phyloP scores from a whole-genome alignment of 2,888 invertebrate genomes.

The Herminia tarsipennalis region DNA sequence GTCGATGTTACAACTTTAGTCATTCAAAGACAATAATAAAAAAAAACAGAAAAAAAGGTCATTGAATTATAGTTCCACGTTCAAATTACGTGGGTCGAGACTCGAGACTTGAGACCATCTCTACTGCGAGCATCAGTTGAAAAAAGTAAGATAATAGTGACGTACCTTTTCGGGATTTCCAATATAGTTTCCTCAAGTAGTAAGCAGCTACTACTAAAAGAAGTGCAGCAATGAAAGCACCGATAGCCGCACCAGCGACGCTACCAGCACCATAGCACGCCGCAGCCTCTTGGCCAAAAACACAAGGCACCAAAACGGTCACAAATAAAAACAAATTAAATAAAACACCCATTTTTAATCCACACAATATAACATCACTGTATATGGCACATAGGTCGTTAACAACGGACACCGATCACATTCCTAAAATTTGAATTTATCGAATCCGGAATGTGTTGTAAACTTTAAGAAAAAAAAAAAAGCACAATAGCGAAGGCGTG shows the following conservation, averaged over 20 bases:
- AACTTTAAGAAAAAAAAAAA: constrained; percentile 45
- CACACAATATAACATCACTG: constrained; percentile 66
- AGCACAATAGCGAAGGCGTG: constrained; percentile 50
- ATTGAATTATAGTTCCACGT: constrained; percentile 21
- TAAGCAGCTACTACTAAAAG: constrained; percentile 85
- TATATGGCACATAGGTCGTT: constrained; percentile 77
- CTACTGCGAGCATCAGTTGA: constrained; percentile 7
- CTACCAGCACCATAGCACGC: constrained; percentile 89
- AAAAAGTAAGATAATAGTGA: constrained; percentile 20
- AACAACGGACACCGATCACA: constrained; percentile 67
- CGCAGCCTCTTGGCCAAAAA: constrained; percentile 75
- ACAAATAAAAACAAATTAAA: constrained; percentile 71
- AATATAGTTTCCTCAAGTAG: constrained; percentile 87
- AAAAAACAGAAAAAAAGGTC: constrained; percentile 19
- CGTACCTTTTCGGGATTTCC: constrained; percentile 86
- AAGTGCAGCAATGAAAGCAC: constrained; percentile 88
- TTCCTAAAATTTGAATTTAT: constrained; percentile 67
- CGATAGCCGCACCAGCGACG: constrained; percentile 89
- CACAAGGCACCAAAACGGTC: constrained; percentile 76
- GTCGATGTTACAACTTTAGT: too few species aligned
- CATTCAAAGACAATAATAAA: constrained; percentile 2
- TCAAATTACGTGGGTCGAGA: constrained; percentile 31
- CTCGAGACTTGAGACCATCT: not conserved
- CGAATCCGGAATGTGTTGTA: constrained; percentile 62
- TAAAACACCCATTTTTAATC: constrained; percentile 75